These are phyloP conservation scores for Molossus alvarezi DNA, from an alignment of 2,797 vertebrate species.

Conservation along the genomic window DNA sequence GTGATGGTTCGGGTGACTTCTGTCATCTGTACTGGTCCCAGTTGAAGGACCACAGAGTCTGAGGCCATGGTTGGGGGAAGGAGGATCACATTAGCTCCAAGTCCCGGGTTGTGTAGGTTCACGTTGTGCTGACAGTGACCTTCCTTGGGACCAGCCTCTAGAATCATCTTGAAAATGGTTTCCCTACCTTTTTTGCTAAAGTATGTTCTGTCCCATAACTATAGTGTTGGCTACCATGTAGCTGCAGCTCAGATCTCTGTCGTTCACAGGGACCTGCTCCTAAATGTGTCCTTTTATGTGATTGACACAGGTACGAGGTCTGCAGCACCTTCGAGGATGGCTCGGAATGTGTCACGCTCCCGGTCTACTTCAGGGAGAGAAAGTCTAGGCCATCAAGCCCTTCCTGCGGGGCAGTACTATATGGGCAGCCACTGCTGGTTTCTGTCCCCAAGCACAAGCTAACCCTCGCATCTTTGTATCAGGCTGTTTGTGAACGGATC, in stretches of 20 bases:
- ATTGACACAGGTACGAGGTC: constrained; percentile 94
- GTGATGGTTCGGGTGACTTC: background rate
- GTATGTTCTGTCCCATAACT: background rate
- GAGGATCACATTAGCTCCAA: background rate
- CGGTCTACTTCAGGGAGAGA: constrained; percentile 97
- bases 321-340: constrained; percentile 88
- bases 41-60: background rate
- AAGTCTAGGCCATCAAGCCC: constrained; percentile 93
- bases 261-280: background rate
- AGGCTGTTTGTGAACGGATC: constrained; percentile 95
- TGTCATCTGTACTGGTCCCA: background rate
- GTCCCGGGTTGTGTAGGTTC: background rate
- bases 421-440: constrained; percentile 96
- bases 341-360: constrained; percentile 94
- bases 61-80: background rate
- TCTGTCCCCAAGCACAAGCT: constrained; percentile 95
- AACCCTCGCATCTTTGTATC: constrained; percentile 94
- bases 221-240: background rate
- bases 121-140: background rate
- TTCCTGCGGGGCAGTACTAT: constrained; percentile 94
- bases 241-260: background rate
- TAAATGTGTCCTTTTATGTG: constrained; percentile 74
- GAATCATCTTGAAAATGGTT: background rate
- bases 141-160: constrained; percentile 1
- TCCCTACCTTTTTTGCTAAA: background rate